Conservation (phyloP, 2,797 vertebrate genomes). For the Miichthys miiuy region DNA sequence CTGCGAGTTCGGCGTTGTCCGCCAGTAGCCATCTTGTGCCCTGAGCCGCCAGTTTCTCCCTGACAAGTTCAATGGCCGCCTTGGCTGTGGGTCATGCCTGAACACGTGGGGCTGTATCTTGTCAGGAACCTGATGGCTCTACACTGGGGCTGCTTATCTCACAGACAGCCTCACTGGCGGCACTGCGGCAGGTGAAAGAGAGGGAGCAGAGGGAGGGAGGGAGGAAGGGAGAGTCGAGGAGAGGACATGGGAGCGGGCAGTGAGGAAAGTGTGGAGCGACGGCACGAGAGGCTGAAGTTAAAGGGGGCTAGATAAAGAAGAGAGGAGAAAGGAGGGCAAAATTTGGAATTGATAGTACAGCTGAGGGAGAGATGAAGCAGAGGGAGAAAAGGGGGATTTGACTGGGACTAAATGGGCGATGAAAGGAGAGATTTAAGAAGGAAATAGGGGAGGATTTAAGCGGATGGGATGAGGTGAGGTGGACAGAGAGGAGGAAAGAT, state of each 20-base stretch:
- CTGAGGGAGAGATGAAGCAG: conserved; percentile 37
- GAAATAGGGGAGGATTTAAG: conserved; percentile 39
- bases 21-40: conserved; percentile 70
- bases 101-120: conserved; percentile 72
- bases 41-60: conserved; percentile 65
- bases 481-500: conserved; percentile 39
- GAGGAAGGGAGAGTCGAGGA: conserved; percentile 26
- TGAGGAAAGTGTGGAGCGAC: conserved; percentile 8
- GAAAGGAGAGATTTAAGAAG: conserved; percentile 58
- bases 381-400: conserved; percentile 33
- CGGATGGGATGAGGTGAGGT: conserved; percentile 49
- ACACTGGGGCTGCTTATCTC: conserved; percentile 77
- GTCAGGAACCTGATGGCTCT: conserved; percentile 77
- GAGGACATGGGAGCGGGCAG: conserved; percentile 36
- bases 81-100: conserved; percentile 70
- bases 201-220: conserved; percentile 23
- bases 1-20: conserved; percentile 45
- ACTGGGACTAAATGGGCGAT: conserved; percentile 49
- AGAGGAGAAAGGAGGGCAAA: conserved; percentile 46
- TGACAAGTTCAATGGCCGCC: conserved; percentile 77
- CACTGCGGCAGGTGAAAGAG: conserved; percentile 65
- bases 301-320: conserved; percentile 34
- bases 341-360: conserved; percentile 41
- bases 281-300: conserved; percentile 35
- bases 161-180: conserved; percentile 60